Evolutionary conservation across 2,888 invertebrate species (phyloP).

Genomic region (Melinopterus prodromus): DNA sequence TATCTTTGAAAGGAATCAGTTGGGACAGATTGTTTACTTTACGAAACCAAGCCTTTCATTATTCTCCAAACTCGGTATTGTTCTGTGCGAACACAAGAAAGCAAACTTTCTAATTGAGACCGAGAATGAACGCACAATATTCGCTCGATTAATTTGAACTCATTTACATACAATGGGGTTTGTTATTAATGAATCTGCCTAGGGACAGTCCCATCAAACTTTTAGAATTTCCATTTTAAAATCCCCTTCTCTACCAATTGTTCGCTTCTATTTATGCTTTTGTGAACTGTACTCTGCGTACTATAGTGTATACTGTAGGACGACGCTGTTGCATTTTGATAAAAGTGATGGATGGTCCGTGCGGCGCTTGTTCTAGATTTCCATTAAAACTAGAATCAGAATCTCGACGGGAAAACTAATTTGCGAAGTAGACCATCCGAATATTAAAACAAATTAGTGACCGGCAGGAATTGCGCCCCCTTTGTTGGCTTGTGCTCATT

Average conservation of each 20-base stretch:
- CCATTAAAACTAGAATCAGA: not conserved
- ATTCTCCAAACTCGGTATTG: too few species aligned
- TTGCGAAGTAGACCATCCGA: not conserved
- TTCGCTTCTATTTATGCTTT: not conserved
- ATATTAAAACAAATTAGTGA: not conserved
- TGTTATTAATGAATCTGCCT: not conserved
- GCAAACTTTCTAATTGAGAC: too few species aligned
- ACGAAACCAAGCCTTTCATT: too few species aligned
- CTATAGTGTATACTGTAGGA: too few species aligned
- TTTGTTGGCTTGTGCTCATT: not conserved
- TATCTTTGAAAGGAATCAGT: too few species aligned
- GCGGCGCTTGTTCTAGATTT: not conserved
- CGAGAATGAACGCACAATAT: too few species aligned
- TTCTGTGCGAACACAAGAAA: too few species aligned
- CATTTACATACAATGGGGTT: not conserved
- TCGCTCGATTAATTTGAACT: too few species aligned
- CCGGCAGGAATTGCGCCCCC: not conserved
- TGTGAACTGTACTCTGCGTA: not conserved
- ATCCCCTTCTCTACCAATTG: not conserved
- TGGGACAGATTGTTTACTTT: too few species aligned
- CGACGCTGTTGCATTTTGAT: too few species aligned
- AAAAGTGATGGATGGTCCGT: not conserved
- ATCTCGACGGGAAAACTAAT: not conserved
- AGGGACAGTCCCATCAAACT: not conserved
- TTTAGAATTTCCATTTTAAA: not conserved